Evolutionary conservation across 1,140 invertebrate species (phyloP), one percentile per base, ranked within the genome.

Genomic region (Ylistrum balloti): DNA sequence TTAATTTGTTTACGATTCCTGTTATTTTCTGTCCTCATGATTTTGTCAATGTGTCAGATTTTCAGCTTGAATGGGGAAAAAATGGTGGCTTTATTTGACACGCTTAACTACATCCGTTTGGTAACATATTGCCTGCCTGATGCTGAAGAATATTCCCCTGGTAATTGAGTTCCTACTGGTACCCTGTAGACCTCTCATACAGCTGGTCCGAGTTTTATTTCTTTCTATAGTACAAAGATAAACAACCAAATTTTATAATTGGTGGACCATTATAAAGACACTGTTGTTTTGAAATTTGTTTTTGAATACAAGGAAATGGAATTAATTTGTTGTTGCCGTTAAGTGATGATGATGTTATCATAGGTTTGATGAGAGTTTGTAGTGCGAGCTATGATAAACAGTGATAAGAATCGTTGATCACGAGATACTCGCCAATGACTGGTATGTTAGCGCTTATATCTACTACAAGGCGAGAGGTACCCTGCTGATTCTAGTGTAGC

Each of bases 231-330:
- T 28, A 74, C n/a, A 74, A 7, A n/a, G 56, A 74, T 74, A 74
- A n/a, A 28, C 41, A 45, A 17, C 17, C 10, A 5, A 15, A 17
- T 45, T 45, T 9, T 45, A 45, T 45, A 13, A 17, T 17, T 17
- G 9, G 9, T 15, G 20, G 41, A 74, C 5, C 56, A 74, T 28
- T n/a, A 9, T 22, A 1, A 28, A 74, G 1, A 74, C 17, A 28
- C 28, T 45, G 10, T 74, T 3, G 22, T 74, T 45, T 45, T 5
- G 9, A 74, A 74, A 74, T 28, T 74, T 17, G 17, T 17, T 74
- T 74, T n/a, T 74, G 56, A 74, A n/a, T 28, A 74, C 56, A 74
- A 1, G 28, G 56, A 74, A 74, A 74, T 74, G 56, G 56, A 74
- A 28, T 74, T 5, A 74, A 74, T 74, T n/a, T 74, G 56, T n/a